Conservation (phyloP, 2,888 invertebrate species). For the Allophyes oxyacanthae region DNA sequence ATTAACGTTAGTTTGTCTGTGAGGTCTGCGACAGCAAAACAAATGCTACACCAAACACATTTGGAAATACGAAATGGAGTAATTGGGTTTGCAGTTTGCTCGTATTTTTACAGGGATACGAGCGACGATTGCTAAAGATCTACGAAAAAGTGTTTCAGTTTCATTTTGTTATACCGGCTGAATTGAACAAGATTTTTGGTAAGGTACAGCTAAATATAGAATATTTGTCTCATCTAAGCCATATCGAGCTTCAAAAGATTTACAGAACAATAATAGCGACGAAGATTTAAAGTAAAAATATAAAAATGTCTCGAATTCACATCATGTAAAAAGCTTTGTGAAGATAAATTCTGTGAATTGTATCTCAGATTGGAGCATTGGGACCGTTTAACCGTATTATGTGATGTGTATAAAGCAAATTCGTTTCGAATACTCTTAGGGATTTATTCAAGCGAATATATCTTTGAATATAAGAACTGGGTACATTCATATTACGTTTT, state of each 20-base stretch:
- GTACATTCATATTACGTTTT: constrained; percentile 30
- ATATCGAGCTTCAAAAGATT: constrained; percentile 1
- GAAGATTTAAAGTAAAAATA: neutral
- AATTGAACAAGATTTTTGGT: constrained; percentile 8
- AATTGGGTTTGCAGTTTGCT: constrained; percentile 41
- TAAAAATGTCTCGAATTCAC: constrained; percentile 13
- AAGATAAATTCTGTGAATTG: constrained; percentile 4
- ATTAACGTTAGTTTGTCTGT: constrained; percentile 23
- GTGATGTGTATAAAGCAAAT: constrained; percentile 16
- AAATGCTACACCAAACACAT: constrained; percentile 42
- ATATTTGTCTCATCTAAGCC: no score
- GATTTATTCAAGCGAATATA: constrained; percentile 30
- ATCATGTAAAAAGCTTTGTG: constrained; percentile 6
- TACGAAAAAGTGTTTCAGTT: constrained; percentile 27
- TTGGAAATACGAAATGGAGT: constrained; percentile 46
- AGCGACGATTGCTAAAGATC: constrained; percentile 22
- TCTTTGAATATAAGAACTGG: constrained; percentile 8
- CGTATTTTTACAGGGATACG: constrained; percentile 35
- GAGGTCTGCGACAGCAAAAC: constrained; percentile 37
- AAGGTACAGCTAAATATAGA: constrained; percentile 1
- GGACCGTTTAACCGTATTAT: constrained; percentile 13
- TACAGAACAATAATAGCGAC: no score
- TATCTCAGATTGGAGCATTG: constrained; percentile 5
- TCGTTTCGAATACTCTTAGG: constrained; percentile 16
- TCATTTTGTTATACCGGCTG: constrained; percentile 11